Conservation (phyloP, 2,113 vertebrate species). For the Callospermophilus lateralis region DNA sequence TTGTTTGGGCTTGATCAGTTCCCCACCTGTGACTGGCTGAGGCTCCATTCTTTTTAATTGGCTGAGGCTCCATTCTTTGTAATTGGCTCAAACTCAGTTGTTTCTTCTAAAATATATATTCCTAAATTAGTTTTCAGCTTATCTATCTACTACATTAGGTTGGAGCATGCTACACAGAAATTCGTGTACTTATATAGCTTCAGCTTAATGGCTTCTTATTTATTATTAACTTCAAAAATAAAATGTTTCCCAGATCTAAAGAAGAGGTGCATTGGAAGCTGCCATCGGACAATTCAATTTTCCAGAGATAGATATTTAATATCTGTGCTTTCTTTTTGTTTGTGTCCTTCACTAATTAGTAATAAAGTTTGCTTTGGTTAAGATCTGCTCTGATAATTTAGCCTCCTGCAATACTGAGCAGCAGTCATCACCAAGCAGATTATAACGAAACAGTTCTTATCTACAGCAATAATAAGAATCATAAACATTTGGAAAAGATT, state of each 20-base stretch:
- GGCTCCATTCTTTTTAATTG: no score
- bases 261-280: background rate
- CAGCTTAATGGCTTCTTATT: background rate
- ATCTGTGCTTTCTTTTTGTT: background rate
- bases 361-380: background rate
- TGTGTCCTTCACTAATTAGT: background rate
- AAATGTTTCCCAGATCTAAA: background rate
- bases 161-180: background rate
- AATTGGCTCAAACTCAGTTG: background rate
- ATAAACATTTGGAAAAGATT: background rate
- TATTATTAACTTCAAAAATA: background rate
- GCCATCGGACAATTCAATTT: background rate
- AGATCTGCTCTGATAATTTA: background rate
- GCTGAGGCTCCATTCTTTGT: background rate
- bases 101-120: background rate
- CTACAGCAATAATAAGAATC: background rate
- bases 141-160: no score
- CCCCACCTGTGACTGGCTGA: background rate
- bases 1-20: background rate
- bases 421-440: background rate
- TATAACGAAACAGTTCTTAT: background rate
- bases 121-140: background rate
- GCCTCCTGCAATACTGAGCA: background rate
- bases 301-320: background rate
- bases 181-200: background rate